A percentile compares a stretch with the other conserved stretches of the same genome.
Conservation (phyloP, 2,888 invertebrate genomes). For the Athetis lepigone region DNA sequence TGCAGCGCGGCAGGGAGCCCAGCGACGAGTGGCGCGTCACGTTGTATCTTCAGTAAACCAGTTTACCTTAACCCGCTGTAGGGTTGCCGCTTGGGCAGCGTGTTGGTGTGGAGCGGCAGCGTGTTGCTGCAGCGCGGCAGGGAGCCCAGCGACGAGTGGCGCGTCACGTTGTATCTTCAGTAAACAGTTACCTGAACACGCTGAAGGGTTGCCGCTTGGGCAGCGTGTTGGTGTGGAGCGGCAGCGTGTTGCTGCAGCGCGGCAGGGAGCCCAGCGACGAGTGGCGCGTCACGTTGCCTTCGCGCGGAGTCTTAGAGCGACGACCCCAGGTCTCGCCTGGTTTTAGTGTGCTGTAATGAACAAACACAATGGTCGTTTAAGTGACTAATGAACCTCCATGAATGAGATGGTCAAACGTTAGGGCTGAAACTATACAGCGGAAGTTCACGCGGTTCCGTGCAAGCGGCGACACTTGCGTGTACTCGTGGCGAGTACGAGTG, state of each 20-base stretch:
- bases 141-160: slow-evolving; percentile 80
- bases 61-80: slow-evolving; percentile 77
- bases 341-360: slow-evolving; percentile 44
- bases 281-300: slow-evolving; percentile 73
- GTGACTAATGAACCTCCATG: too few species aligned
- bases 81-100: slow-evolving; percentile 75
- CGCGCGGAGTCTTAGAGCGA: slow-evolving; percentile 20
- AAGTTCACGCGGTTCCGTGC: too few species aligned
- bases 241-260: slow-evolving; percentile 59
- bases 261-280: slow-evolving; percentile 81
- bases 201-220: slow-evolving; percentile 78
- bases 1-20: slow-evolving; percentile 75
- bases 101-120: slow-evolving; percentile 44
- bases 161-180: slow-evolving; percentile 63
- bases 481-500: too few species aligned
- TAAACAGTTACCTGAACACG: slow-evolving; percentile 68
- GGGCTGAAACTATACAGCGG: too few species aligned
- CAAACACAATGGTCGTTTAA: too few species aligned
- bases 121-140: slow-evolving; percentile 71
- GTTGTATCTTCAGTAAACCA: slow-evolving; percentile 8
- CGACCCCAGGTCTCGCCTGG: slow-evolving; percentile 48
- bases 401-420: too few species aligned
- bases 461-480: slow-evolving; percentile 87
- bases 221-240: slow-evolving; percentile 60
- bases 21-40: slow-evolving; percentile 80